Base-by-base conservation (phyloP, 2,113 vertebrate species). In the Rousettus leschenaultii region DNA sequence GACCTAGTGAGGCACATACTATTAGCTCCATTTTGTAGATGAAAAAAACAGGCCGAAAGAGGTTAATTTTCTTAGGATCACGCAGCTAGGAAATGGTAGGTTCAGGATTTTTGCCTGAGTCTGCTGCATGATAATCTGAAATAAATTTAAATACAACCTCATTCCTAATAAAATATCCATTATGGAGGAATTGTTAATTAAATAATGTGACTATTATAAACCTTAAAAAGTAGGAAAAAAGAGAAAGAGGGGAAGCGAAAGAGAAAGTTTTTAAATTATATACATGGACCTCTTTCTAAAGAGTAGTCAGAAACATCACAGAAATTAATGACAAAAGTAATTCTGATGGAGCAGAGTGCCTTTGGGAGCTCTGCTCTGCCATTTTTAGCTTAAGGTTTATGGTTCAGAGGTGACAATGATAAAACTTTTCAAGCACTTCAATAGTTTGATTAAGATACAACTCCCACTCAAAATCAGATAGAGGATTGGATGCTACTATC, bases 51-150 rank as follows among this genome's bases (percentile, higher is more conserved):
- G 30, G 11, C 10, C 9, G 12, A 51, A 18, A 86, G 22, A 92
- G 21, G 22, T 75, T 82, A 85, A 65, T 94, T 86, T 95, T 24
- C 73, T 38, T 38, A 92, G 33, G 75, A 86, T 89, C 66, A 35
- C 33, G 40, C 4, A 86, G 19, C 53, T 57, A n/a, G 45, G 79
- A 83, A 89, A 70, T 13, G 5, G 66, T 77, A 77, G 3, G 13
- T 84, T 89, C 26, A 92, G 45, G 65, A 86, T 77, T 79, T 95
- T 86, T 26, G 53, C 55, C 9, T 91, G 38, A 66, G 73, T 94
- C 57, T 85, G 40, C 26, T 84, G 26, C 59, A 53, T 48, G 26
- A 61, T 53, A 22, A 79, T 84, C 15, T 80, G 59, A 93, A 91
- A 84, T 4, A 57, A 73, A 89, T 65, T 86, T 57, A 78, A 65